Conservation (phyloP, 1,140 invertebrate genomes). For the Platorchestia sp. region DNA sequence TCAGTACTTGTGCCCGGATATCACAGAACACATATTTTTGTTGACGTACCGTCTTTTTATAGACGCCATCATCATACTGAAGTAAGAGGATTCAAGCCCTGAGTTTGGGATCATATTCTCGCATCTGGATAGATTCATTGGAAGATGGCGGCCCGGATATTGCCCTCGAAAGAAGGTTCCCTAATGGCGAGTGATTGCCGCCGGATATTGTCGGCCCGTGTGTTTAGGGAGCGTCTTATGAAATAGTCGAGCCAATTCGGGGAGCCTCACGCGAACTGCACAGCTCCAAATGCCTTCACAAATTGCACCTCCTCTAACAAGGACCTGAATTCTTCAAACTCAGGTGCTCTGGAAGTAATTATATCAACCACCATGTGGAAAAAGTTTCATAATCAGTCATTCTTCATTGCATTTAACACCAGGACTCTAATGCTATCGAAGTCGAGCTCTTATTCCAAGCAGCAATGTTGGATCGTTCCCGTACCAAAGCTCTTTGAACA, state of each 20-base stretch:
- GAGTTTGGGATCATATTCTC: background rate
- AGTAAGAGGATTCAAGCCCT: background rate
- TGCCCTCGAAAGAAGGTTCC: conserved; percentile 41
- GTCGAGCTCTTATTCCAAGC: background rate
- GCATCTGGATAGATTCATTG: conserved; percentile 25
- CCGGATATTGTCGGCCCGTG: conserved; percentile 20
- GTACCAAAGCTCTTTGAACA: background rate
- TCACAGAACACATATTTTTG: background rate
- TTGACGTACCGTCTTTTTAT: background rate
- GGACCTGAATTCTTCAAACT: background rate
- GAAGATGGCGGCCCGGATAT: conserved; percentile 9
- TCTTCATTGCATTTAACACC: background rate
- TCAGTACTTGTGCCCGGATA: background rate
- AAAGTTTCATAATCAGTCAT: background rate
- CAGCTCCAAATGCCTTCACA: background rate
- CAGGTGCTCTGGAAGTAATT: background rate
- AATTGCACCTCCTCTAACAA: background rate
- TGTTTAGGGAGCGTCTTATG: conserved; percentile 45
- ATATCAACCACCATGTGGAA: background rate
- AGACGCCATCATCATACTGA: background rate
- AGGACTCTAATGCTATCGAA: background rate
- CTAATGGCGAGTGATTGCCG: conserved; percentile 42
- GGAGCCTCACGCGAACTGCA: background rate
- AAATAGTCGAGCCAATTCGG: conserved; percentile 28
- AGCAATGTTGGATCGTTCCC: background rate